Evolutionary conservation across 2,888 invertebrate species (phyloP), one percentile per base, ranked within the genome.

Genomic region (Latrodectus elegans): DNA sequence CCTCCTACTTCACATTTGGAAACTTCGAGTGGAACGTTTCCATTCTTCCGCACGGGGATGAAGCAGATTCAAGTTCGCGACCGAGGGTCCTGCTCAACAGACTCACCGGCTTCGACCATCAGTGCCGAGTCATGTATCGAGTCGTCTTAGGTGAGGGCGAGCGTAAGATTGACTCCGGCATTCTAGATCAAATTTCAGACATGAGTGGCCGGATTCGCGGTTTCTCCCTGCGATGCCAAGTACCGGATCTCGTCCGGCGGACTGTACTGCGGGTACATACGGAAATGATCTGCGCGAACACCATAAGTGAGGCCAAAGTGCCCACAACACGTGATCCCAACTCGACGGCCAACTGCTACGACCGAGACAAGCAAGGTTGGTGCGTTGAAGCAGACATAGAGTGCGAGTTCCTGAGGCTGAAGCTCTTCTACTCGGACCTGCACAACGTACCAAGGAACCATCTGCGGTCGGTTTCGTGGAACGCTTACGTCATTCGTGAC

Each of bases 401-500:
- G 91, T 95, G 95, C 12, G 95, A 96, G 90, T 94, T 94, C 51
- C 94, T 96, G 86, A 94, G 95, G 26, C 93, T 96, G 75, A 90
- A 90, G 76, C 88, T 90, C 49, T 90, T 95, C 89, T 95, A 95
- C 92, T 95, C 95, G 90, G 95, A 95, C 91, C 95, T 95, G 84
- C 95, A 95, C 91, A 95, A 96, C 91, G 95, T 96, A 85, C 96
- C 96, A 11, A 93, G 96, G 84, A 96, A 96, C 92, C 96, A 95
- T 92, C 93, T 96, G 87, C 93, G 94, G 53, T 92, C 91, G 89
- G 92, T 93, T 15, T 90, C 90, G 55, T 90, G 90, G 90, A 90
- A 88, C 70, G 89, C 89, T 49, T 90, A 89, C 75, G 90, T 90
- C 67, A 81, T 90, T 12, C 55, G 89, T 51, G 84, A 86, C 53